Base-by-base conservation (phyloP, 53 echinoderm and acorn worm species). In the Paracentrotus lividus region DNA sequence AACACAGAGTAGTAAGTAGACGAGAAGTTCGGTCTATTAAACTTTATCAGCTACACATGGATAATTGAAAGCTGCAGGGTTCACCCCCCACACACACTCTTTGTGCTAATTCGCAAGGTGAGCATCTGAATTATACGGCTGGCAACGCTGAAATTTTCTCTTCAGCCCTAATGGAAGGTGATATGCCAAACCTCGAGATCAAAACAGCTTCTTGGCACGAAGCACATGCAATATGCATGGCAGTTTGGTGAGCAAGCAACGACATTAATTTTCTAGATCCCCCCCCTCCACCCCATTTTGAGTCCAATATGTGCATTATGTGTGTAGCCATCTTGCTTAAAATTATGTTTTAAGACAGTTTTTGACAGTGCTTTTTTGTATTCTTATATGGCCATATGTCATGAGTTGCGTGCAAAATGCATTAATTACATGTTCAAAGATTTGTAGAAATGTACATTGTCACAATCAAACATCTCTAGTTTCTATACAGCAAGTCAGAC, bases 101-200 rank as follows among this genome's bases (percentile, higher is more conserved):
- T 27, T 81, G 44, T 81, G 81, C 81, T 81, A 81, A 81, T 81
- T 47, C 81, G 2, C 81, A 26, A 81, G 47, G 47, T 81, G 81
- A 81, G 47, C 81, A 81, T 81, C 49, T 81, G 81, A 81, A 81
- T 81, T 81, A 81, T 81, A 81, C 47, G 81, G 81, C 81, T 81
- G 44, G 81, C 81, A 81, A 47, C 44, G 81, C 81, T 81, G n/a
- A 81, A 81, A 45, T 49, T n/a, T 81, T 81, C 81, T 81, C 81
- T 47, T 45, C 81, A 81, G 9, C n/a, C 81, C 81, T 81, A 81
- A 81, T 81, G 81, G 81, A 81, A 81, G 24, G 47, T 44, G 81
- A 81, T 81, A 45, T 81, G 81, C 81, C 81, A 81, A 81, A 81
- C n/a, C 47, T 81, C 49, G n/a, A 81, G 81, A 81, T 81, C 81